These are phyloP conservation scores for Molanna angustata DNA, from an alignment of 2,888 invertebrate genomes.

Conservation along the genomic window DNA sequence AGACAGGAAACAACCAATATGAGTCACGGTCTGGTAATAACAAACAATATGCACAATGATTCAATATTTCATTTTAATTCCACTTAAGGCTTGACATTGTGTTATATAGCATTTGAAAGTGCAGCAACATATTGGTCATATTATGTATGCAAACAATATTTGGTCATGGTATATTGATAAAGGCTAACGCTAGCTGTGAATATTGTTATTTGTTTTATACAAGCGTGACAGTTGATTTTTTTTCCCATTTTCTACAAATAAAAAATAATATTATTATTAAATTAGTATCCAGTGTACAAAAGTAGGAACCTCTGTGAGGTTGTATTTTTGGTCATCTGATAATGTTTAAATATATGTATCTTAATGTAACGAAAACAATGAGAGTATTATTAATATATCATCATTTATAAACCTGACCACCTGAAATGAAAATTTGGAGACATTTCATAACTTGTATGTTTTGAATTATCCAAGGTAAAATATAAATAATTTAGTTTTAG, in stretches of 20 bases:
- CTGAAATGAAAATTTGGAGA: no score
- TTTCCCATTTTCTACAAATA: not conserved
- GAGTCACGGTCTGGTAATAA: slow-evolving; percentile 35
- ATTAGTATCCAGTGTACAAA: not conserved
- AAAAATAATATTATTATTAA: not conserved
- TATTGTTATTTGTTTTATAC: not conserved
- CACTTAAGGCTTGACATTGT: slow-evolving; percentile 14
- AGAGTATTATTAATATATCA: no score
- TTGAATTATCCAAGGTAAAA: no score
- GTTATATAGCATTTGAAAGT: slow-evolving; percentile 17
- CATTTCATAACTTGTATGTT: no score
- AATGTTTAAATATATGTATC: no score
- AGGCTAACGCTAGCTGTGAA: not conserved
- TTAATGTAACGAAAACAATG: no score
- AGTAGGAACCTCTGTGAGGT: slow-evolving; percentile 13
- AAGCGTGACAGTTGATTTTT: not conserved
- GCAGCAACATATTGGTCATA: no score
- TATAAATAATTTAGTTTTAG: not conserved
- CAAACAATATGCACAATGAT: slow-evolving; percentile 28
- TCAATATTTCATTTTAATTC: not conserved
- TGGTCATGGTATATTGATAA: slow-evolving; percentile 7
- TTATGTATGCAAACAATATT: not conserved
- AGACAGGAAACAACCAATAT: slow-evolving; percentile 39
- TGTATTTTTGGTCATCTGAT: not conserved
- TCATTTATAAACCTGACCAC: no score